Percentiles rank a stretch among this genome's conserved stretches.
Evolutionary conservation across 2,113 vertebrate genomes (phyloP).

Genomic region (Brachyhypopomus occidentalis): DNA sequence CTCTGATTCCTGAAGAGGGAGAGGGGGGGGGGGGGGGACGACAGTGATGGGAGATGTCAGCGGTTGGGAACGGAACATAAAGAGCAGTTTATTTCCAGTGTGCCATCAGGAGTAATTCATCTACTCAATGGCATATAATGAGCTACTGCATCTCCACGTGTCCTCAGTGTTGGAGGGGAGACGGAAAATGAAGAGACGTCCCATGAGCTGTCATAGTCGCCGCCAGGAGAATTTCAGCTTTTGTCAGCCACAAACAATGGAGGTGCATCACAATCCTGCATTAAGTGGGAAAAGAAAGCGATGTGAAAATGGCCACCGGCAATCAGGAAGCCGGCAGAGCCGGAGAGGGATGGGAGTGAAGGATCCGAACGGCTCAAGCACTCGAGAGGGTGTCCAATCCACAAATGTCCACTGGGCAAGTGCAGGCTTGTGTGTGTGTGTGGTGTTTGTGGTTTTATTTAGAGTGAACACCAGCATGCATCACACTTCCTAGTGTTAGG

Average conservation of each 20-base stretch:
- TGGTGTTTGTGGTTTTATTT: conserved; percentile 52
- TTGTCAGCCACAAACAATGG: conserved; percentile 70
- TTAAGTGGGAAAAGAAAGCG: conserved; percentile 69
- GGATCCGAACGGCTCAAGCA: conserved; percentile 48
- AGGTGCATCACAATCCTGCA: conserved; percentile 73
- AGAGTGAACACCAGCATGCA: conserved; percentile 27
- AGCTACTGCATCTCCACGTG: conserved; percentile 67
- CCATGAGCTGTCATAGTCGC: conserved; percentile 59
- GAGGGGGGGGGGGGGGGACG: too few species aligned
- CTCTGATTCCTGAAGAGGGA: conserved; percentile 82
- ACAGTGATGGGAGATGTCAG: conserved; percentile 69
- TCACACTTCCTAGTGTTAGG: conserved; percentile 46
- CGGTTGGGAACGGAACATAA: conserved; percentile 66
- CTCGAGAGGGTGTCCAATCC: conserved; percentile 59
- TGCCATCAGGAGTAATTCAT: conserved; percentile 73
- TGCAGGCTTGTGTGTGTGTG: conserved; percentile 58
- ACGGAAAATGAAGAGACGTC: conserved; percentile 70
- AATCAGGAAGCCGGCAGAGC: conserved; percentile 67
- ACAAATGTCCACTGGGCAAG: conserved; percentile 53
- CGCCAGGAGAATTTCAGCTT: conserved; percentile 69
- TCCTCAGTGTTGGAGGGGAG: conserved; percentile 61
- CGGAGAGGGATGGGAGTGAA: conserved; percentile 49
- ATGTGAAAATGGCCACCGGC: conserved; percentile 71
- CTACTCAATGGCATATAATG: conserved; percentile 75
- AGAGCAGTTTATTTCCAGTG: conserved; percentile 67